Percentiles rank a stretch among this genome's conserved stretches.
phyloP scores from a whole-genome alignment of 2,888 invertebrate genomes.

The Acheta domesticus region DNA sequence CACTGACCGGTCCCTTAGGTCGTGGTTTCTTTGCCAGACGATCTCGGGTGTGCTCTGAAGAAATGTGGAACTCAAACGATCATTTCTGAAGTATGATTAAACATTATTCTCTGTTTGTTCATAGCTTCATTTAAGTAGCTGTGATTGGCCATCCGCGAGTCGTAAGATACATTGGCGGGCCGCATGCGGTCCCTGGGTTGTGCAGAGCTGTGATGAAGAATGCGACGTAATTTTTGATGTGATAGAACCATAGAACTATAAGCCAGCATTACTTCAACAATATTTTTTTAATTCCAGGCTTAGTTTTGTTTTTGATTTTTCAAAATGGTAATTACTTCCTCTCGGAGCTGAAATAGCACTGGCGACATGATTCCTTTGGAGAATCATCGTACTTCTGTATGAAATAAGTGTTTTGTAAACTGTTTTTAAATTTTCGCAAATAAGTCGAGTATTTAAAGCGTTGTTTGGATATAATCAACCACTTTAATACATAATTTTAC shows the following conservation, averaged over 20 bases:
- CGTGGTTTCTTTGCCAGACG: no score
- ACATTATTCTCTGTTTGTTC: no score
- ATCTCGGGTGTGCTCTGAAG: no score
- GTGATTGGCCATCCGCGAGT: no score
- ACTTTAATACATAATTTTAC: constrained; percentile 11
- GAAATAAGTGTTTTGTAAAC: background rate
- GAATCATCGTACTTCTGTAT: background rate
- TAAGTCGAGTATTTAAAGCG: background rate
- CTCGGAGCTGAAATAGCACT: background rate
- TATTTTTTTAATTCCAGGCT: background rate
- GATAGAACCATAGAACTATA: background rate
- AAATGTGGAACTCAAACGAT: no score
- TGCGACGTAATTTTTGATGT: no score
- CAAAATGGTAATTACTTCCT: background rate
- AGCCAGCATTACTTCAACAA: background rate
- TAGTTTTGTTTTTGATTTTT: background rate
- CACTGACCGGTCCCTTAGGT: no score
- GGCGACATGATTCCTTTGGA: background rate
- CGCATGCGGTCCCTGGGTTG: no score
- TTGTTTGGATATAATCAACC: background rate
- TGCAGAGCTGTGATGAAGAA: no score
- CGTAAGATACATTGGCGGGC: no score
- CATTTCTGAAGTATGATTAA: no score
- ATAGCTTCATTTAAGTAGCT: no score
- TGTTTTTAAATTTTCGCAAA: background rate